These are phyloP conservation scores for Brachirus orientalis DNA, from an alignment of 2,113 vertebrate species.

Conservation along the genomic window DNA sequence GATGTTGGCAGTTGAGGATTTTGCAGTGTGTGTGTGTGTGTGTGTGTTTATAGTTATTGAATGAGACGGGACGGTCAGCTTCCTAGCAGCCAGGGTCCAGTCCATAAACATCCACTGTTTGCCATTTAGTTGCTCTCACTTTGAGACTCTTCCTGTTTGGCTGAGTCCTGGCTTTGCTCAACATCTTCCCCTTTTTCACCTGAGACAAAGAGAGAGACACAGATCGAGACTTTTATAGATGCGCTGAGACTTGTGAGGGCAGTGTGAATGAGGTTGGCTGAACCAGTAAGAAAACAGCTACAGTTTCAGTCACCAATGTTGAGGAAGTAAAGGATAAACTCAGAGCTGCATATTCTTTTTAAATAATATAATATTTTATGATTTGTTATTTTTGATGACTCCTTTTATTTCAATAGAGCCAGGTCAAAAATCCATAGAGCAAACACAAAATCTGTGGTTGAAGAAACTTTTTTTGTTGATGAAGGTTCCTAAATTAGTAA, in stretches of 20 bases:
- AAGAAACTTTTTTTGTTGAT: too few relatives aligned
- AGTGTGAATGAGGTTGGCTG: constrained; percentile 6
- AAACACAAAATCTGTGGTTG: too few relatives aligned
- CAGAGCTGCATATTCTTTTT: too few relatives aligned
- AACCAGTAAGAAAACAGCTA: too few relatives aligned
- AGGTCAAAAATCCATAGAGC: too few relatives aligned
- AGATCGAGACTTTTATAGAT: constrained; percentile 23
- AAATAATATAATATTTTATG: too few relatives aligned
- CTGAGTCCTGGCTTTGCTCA: constrained; percentile 45
- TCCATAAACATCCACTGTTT: not conserved
- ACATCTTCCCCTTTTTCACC: constrained; percentile 53
- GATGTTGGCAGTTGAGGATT: constrained; percentile 21
- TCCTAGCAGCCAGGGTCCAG: constrained; percentile 5
- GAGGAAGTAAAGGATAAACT: too few relatives aligned
- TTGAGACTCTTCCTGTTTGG: constrained; percentile 60
- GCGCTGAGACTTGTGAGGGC: not conserved
- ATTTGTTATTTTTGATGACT: too few relatives aligned
- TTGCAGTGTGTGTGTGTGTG: constrained; percentile 10
- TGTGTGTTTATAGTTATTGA: constrained; percentile 22
- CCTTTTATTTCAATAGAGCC: too few relatives aligned
- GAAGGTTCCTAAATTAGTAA: too few relatives aligned
- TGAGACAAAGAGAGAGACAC: constrained; percentile 30
- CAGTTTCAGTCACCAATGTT: not conserved
- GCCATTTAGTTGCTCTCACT: constrained; percentile 46
- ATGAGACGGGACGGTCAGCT: constrained; percentile 17